phyloP scores from a whole-genome alignment of 2,797 vertebrate species.

The Sebastes kiyomatsui region DNA sequence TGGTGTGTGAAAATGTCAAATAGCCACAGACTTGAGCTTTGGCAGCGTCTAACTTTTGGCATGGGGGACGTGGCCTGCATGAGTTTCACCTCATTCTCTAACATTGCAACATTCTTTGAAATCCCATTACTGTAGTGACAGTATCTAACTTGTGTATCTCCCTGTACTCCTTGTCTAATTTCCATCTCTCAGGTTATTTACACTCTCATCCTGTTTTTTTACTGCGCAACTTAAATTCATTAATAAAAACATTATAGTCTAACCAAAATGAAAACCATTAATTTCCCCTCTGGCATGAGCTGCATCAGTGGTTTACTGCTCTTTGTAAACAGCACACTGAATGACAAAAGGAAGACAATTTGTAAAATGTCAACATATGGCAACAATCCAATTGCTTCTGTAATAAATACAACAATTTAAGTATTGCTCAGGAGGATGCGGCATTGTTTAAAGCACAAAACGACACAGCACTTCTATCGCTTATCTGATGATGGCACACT shows the following conservation, averaged over 20 bases:
- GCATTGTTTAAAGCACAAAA: neutral
- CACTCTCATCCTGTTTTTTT: neutral
- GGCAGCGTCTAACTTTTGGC: neutral
- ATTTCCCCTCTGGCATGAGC: slow-evolving; percentile 10
- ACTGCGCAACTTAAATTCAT: neutral
- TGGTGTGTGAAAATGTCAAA: slow-evolving; percentile 20
- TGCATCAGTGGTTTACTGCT: slow-evolving; percentile 18
- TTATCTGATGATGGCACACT: neutral
- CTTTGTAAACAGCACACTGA: slow-evolving; percentile 10
- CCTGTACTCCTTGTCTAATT: neutral
- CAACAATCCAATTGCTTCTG: neutral
- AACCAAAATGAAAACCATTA: slow-evolving; percentile 16
- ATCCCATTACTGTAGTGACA: neutral
- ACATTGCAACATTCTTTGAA: neutral
- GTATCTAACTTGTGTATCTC: neutral
- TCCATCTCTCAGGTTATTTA: neutral
- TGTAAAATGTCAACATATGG: neutral
- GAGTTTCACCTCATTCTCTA: neutral
- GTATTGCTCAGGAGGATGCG: neutral
- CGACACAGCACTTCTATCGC: neutral
- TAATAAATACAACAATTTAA: neutral
- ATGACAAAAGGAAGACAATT: slow-evolving; percentile 13
- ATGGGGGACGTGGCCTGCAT: neutral
- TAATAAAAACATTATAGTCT: slow-evolving; percentile 4
- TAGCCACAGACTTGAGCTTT: neutral